These are phyloP conservation scores for Perca schrenkii DNA, from an alignment of 2,113 vertebrate species.

Conservation along the genomic window DNA sequence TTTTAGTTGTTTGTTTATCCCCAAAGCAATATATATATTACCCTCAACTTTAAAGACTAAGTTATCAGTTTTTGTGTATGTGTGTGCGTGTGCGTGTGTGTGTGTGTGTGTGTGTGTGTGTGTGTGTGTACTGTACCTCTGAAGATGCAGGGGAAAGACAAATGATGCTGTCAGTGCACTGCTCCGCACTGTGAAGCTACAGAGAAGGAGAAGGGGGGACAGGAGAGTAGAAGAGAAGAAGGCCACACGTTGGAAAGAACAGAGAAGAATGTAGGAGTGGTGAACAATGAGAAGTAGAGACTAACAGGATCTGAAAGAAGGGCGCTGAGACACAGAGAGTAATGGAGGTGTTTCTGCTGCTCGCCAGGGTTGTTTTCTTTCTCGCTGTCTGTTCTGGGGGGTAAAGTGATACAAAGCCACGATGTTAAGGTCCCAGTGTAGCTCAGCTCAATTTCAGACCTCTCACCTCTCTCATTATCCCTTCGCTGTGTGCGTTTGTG, in stretches of 20 bases:
- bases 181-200: constrained; percentile 52
- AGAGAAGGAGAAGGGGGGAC: constrained; percentile 42
- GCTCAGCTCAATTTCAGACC: constrained; percentile 72
- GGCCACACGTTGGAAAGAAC: constrained; percentile 32
- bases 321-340: constrained; percentile 31
- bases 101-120: neutral
- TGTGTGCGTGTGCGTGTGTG: constrained; percentile 19
- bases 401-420: constrained; percentile 69
- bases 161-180: constrained; percentile 66
- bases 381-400: constrained; percentile 49
- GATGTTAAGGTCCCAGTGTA: constrained; percentile 57
- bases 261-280: constrained; percentile 42
- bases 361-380: constrained; percentile 49
- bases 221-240: constrained; percentile 12
- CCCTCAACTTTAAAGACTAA: neutral
- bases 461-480: constrained; percentile 61
- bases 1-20: constrained; percentile 9
- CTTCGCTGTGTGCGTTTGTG: constrained; percentile 25
- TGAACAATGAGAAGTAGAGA: constrained; percentile 36
- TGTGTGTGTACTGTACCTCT: constrained; percentile 12
- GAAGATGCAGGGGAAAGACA: constrained; percentile 54
- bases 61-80: constrained; percentile 1
- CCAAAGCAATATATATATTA: neutral
- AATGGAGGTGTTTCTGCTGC: constrained; percentile 55
- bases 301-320: constrained; percentile 33